phyloP scores from a whole-genome alignment of 1,140 invertebrate genomes.

The Aethina tumida region DNA sequence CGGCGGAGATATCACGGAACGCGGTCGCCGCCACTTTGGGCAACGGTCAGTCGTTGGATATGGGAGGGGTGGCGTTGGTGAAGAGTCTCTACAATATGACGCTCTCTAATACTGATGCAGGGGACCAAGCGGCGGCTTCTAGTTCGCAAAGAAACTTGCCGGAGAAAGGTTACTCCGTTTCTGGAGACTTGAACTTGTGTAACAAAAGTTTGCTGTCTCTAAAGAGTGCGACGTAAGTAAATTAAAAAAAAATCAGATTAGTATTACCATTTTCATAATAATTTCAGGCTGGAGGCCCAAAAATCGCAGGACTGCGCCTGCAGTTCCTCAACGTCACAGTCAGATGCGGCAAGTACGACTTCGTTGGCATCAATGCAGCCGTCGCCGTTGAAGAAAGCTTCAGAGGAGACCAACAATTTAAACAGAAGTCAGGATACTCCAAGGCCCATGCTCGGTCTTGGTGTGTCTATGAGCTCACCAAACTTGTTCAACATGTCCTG shows the following conservation, averaged over 20 bases:
- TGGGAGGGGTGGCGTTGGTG: slow-evolving; percentile 13
- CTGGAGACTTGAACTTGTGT: too few species aligned
- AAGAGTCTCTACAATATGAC: slow-evolving; percentile 18
- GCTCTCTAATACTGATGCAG: slow-evolving; percentile 6
- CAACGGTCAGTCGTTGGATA: slow-evolving; percentile 20
- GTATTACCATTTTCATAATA: too few species aligned
- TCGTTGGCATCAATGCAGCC: slow-evolving; percentile 19
- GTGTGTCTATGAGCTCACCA: slow-evolving; percentile 33
- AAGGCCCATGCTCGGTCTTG: slow-evolving; percentile 24
- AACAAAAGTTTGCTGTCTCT: too few species aligned
- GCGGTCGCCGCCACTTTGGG: slow-evolving; percentile 41
- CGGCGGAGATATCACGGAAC: slow-evolving; percentile 59
- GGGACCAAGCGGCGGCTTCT: slow-evolving; percentile 9
- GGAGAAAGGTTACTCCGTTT: slow-evolving; percentile 22
- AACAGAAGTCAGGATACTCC: slow-evolving; percentile 13
- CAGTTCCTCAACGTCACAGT: too few species aligned
- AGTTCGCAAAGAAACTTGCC: slow-evolving; percentile 20
- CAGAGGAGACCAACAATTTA: neutral
- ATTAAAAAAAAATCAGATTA: too few species aligned
- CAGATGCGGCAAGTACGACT: slow-evolving; percentile 13
- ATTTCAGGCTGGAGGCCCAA: neutral
- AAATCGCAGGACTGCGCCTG: neutral
- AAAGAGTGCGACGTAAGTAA: too few species aligned
- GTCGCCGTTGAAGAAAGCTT: too few species aligned
- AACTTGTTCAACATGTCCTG: slow-evolving; percentile 32